Evolutionary conservation across 2,888 invertebrate genomes (phyloP).

Genomic region (Heliconius hortense): DNA sequence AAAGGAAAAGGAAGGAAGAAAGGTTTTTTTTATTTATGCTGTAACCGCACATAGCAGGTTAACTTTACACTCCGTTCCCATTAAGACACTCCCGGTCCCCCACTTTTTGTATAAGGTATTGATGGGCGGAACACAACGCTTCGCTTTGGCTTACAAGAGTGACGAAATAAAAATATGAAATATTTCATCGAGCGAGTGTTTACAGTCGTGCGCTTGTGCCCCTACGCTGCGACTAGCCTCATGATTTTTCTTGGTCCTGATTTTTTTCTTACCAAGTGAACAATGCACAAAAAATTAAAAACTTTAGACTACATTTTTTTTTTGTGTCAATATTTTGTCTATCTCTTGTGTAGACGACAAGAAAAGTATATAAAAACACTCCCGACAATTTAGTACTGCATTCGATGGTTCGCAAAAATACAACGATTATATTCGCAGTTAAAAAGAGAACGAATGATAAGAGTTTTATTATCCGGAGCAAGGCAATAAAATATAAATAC

Average conservation of each 20-base stretch:
- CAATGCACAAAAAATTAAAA: too few species aligned
- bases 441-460: conserved; percentile 30
- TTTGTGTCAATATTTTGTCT: too few species aligned
- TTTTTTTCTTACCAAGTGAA: too few species aligned
- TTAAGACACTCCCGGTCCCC: too few species aligned
- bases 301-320: too few species aligned
- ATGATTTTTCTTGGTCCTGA: background rate
- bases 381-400: background rate
- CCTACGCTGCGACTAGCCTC: background rate
- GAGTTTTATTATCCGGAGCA: conserved; percentile 33
- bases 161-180: background rate
- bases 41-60: too few species aligned
- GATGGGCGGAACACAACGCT: background rate
- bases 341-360: too few species aligned
- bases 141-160: background rate
- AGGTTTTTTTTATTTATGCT: too few species aligned
- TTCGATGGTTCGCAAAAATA: conserved; percentile 10
- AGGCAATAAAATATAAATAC: conserved; percentile 36
- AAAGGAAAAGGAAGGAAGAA: too few species aligned
- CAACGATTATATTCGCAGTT: conserved; percentile 17
- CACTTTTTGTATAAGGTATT: too few species aligned
- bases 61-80: too few species aligned
- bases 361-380: too few species aligned
- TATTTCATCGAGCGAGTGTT: background rate
- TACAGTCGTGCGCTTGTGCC: background rate